phyloP scores from a whole-genome alignment of 1,140 invertebrate species.

The Anastatus disparis region DNA sequence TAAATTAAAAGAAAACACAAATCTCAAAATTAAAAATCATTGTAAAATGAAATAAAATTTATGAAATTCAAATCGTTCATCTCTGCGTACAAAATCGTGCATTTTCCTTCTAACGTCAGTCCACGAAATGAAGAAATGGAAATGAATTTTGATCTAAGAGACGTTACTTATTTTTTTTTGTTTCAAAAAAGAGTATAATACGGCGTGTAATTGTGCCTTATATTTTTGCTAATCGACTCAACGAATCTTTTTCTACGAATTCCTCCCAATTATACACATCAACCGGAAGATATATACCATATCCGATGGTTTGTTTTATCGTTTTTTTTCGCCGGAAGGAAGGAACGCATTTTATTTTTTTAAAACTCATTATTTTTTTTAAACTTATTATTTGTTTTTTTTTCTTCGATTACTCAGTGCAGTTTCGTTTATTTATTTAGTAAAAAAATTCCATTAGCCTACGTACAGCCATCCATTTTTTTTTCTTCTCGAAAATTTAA shows the following conservation, averaged over 20 bases:
- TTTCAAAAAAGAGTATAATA: neutral
- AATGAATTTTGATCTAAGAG: conserved; percentile 16
- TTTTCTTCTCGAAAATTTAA: neutral
- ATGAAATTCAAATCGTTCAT: neutral
- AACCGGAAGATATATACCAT: neutral
- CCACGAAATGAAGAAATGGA: conserved; percentile 2
- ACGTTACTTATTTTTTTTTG: no score
- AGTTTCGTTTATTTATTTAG: conserved; percentile 20
- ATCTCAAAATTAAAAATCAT: neutral
- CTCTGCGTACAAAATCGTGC: neutral
- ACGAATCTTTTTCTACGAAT: neutral
- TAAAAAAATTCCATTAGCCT: conserved; percentile 40
- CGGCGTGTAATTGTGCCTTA: neutral
- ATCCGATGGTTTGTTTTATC: no score
- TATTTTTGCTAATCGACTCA: neutral
- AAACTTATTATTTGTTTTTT: conserved; percentile 8
- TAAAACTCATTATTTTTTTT: no score
- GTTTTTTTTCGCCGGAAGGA: conserved; percentile 32
- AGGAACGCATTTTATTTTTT: conserved; percentile 39
- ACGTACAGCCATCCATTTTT: conserved; percentile 18
- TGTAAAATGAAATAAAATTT: neutral
- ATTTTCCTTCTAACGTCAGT: neutral
- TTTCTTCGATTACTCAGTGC: neutral
- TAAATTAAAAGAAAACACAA: neutral
- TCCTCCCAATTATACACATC: neutral